Conservation (phyloP, 1,140 invertebrate genomes). For the Drosophila repleta region DNA sequence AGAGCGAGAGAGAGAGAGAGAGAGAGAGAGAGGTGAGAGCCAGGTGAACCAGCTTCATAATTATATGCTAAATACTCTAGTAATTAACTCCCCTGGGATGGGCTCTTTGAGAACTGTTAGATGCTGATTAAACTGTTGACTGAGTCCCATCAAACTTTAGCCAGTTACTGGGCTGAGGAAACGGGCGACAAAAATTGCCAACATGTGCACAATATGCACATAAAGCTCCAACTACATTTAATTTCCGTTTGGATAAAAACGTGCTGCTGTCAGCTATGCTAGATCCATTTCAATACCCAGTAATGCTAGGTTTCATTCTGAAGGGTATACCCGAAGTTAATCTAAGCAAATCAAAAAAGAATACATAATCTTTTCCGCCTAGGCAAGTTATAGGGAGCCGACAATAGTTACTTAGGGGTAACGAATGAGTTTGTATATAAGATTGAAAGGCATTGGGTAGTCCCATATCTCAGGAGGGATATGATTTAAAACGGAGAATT, state of each 20-base stretch:
- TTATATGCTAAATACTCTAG: slow-evolving; percentile 76
- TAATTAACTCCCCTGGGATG: slow-evolving; percentile 71
- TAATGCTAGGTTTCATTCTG: background rate
- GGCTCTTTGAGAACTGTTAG: slow-evolving; percentile 30
- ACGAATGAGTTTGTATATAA: too few species aligned
- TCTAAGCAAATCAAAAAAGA: too few species aligned
- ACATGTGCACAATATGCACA: slow-evolving; percentile 60
- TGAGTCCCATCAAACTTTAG: slow-evolving; percentile 32
- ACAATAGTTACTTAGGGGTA: too few species aligned
- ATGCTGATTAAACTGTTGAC: slow-evolving; percentile 57
- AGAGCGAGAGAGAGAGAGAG: slow-evolving; percentile 11
- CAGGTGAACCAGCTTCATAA: slow-evolving; percentile 61
- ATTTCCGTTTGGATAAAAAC: slow-evolving; percentile 13
- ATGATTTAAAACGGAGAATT: too few species aligned
- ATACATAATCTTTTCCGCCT: too few species aligned
- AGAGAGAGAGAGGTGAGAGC: background rate
- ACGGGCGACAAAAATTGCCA: slow-evolving; percentile 36
- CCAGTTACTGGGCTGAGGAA: slow-evolving; percentile 12
- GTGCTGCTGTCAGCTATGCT: slow-evolving; percentile 35
- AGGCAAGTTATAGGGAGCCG: too few species aligned
- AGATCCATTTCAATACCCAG: slow-evolving; percentile 12
- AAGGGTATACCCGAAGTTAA: background rate
- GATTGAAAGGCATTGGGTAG: too few species aligned
- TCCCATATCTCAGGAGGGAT: too few species aligned
- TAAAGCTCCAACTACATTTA: slow-evolving; percentile 11